Conservation (phyloP, 2,113 vertebrate species). For the Colossoma macropomum region DNA sequence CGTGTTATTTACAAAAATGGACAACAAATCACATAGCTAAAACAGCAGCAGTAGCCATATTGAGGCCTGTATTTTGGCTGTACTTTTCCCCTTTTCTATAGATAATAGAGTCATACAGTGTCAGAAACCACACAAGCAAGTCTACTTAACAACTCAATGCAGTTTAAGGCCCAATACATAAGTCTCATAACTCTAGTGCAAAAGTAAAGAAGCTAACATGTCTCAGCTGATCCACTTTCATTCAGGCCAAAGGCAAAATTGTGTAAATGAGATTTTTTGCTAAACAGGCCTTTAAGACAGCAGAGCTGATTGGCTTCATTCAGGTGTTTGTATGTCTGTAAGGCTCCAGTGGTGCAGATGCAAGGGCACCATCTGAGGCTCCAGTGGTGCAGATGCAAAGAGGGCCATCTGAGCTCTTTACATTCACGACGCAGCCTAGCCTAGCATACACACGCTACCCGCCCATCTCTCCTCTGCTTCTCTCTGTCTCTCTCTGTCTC, state of each 20-base stretch:
- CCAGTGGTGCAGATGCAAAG: neutral
- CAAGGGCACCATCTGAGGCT: slow-evolving; percentile 12
- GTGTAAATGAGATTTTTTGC: neutral
- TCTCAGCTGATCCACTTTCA: no score
- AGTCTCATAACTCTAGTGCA: no score
- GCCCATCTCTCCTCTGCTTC: slow-evolving; percentile 59
- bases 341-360: neutral
- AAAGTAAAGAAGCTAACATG: neutral
- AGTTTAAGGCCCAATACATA: no score
- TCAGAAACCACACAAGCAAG: no score
- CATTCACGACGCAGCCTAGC: slow-evolving; percentile 61
- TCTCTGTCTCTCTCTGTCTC: slow-evolving; percentile 50
- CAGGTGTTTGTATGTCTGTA: slow-evolving; percentile 25
- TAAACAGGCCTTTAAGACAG: neutral
- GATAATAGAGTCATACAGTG: no score
- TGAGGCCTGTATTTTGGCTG: no score
- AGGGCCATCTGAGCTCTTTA: slow-evolving; percentile 48
- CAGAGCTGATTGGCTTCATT: slow-evolving; percentile 15
- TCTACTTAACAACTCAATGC: no score
- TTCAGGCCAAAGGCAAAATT: no score
- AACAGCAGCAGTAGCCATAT: no score
- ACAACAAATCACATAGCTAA: no score
- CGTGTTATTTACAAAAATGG: no score
- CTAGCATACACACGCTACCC: slow-evolving; percentile 54
- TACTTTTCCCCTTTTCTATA: no score